Percentiles rank a stretch among this genome's conserved stretches.
Conservation (phyloP, 2,888 invertebrate species). For the Malacosoma neustria region DNA sequence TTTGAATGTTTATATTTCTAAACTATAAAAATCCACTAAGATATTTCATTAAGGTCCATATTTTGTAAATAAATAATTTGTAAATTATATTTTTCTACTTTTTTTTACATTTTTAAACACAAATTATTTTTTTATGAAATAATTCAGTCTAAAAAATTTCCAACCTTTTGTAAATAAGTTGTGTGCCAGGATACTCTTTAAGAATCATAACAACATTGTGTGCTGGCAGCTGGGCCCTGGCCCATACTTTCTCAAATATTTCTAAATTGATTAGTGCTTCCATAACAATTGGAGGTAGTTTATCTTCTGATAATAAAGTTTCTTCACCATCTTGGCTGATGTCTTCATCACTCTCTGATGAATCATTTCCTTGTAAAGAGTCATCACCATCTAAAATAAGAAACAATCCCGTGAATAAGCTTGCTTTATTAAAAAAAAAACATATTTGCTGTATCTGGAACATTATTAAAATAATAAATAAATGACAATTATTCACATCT, state of each 20-base stretch:
- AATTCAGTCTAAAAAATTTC: too few relatives aligned
- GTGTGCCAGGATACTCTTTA: conserved; percentile 63
- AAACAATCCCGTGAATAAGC: not conserved
- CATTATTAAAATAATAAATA: too few relatives aligned
- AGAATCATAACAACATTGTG: conserved; percentile 72
- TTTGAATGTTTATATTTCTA: too few relatives aligned
- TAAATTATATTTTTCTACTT: too few relatives aligned
- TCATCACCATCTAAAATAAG: conserved; percentile 38
- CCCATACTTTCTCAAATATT: conserved; percentile 76
- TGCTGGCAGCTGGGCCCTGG: conserved; percentile 65
- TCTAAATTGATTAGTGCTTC: conserved; percentile 76
- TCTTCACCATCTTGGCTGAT: conserved; percentile 55
- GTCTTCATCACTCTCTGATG: conserved; percentile 55
- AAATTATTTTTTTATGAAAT: too few relatives aligned
- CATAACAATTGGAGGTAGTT: conserved; percentile 71
- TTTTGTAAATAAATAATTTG: too few relatives aligned
- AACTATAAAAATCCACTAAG: too few relatives aligned
- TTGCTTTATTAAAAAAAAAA: too few relatives aligned
- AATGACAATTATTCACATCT: too few relatives aligned
- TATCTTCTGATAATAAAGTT: conserved; percentile 52
- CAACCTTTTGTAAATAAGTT: conserved; percentile 66
- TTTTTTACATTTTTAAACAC: too few relatives aligned
- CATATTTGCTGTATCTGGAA: too few relatives aligned
- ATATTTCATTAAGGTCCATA: too few relatives aligned
- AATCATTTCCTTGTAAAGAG: conserved; percentile 29